Conservation (phyloP, 1,140 invertebrate genomes). For the Mercenaria mercenaria region DNA sequence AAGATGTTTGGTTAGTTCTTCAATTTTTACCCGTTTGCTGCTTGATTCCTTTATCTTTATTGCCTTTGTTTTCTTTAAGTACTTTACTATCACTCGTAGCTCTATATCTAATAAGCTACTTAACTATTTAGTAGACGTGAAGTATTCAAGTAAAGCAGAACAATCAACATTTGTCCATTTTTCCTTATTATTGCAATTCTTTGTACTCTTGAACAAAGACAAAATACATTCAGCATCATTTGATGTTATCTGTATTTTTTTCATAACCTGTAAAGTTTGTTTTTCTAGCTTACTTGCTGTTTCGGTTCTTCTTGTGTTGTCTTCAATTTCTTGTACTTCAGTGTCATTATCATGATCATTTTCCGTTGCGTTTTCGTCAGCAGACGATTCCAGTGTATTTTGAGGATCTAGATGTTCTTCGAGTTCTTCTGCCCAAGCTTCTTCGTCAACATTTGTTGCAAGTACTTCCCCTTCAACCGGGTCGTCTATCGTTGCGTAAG, state of each 20-base stretch:
- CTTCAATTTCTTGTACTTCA: not conserved
- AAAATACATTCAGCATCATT: not conserved
- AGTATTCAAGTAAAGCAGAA: not conserved
- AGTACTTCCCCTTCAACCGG: not conserved
- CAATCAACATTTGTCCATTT: not conserved
- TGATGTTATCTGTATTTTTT: not conserved
- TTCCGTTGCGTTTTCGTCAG: not conserved
- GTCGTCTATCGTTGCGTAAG: not conserved
- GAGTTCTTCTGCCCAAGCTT: not conserved
- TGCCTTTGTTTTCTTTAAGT: not conserved
- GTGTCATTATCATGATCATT: not conserved
- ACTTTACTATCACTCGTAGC: not conserved
- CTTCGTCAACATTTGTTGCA: not conserved
- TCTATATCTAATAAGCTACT: not conserved
- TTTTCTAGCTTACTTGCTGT: not conserved
- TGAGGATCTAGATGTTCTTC: not conserved
- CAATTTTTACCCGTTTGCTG: not conserved
- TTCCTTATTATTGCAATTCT: slow-evolving; percentile 3
- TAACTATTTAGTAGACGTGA: not conserved
- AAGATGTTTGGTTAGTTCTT: not conserved
- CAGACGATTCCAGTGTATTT: not conserved
- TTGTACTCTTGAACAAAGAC: not conserved
- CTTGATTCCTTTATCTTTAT: slow-evolving; percentile 6
- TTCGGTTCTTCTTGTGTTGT: not conserved
- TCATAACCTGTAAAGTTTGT: not conserved